Percentiles rank a stretch among this genome's conserved stretches.
Evolutionary conservation across 2,888 invertebrate species (phyloP).

Genomic region (Aphidoletes aphidimyza): DNA sequence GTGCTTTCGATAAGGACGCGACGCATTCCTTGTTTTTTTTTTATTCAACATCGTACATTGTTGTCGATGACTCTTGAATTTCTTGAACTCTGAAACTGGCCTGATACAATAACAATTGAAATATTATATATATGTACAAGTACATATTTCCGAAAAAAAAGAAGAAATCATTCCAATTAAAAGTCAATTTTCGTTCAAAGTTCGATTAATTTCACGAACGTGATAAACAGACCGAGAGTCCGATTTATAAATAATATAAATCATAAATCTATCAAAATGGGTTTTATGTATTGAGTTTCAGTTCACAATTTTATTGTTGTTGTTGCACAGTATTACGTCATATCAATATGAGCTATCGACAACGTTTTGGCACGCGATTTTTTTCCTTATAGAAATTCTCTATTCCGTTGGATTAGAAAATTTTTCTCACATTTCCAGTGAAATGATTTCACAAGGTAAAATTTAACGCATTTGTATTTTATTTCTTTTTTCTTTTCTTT

Average conservation of each 20-base stretch:
- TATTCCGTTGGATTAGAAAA: not conserved
- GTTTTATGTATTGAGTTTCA: not conserved
- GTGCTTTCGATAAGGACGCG: not conserved
- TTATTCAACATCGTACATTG: not conserved
- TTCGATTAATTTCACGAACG: not conserved
- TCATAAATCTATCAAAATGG: not conserved
- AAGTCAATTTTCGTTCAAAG: not conserved
- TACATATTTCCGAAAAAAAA: not conserved
- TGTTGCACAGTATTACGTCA: not conserved
- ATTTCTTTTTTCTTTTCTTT: not conserved
- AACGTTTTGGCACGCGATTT: not conserved
- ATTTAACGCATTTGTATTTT: not conserved
- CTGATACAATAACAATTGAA: constrained; percentile 10
- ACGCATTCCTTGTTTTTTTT: not conserved
- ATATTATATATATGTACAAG: too few species aligned
- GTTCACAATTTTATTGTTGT: not conserved
- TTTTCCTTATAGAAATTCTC: too few species aligned
- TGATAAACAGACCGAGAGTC: not conserved
- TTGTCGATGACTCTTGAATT: not conserved
- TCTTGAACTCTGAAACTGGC: not conserved
- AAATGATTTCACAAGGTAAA: not conserved
- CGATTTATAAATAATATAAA: not conserved
- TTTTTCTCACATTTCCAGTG: not conserved
- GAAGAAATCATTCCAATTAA: not conserved
- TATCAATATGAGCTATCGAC: not conserved